These are phyloP conservation scores for Coenonympha arcania DNA, from an alignment of 2,888 invertebrate genomes.

Conservation along the genomic window DNA sequence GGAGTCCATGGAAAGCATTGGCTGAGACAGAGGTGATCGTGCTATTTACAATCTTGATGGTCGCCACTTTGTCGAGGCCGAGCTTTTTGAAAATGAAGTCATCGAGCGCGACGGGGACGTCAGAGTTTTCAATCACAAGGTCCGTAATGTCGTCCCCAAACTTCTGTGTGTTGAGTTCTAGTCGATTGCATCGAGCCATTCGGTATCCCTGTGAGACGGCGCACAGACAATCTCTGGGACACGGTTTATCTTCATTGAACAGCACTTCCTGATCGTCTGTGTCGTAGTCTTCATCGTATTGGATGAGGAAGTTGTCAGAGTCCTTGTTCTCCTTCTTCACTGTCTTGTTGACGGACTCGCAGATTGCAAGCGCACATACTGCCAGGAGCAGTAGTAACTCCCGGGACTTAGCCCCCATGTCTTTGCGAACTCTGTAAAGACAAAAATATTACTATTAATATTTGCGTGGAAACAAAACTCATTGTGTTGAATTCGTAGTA, in stretches of 20 bases:
- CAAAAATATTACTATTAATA: conserved; percentile 22
- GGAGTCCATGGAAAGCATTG: conserved; percentile 80
- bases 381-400: conserved; percentile 69
- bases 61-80: conserved; percentile 77
- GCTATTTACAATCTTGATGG: conserved; percentile 80
- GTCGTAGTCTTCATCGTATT: conserved; percentile 64
- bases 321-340: conserved; percentile 50
- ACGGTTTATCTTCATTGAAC: conserved; percentile 68
- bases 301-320: conserved; percentile 49
- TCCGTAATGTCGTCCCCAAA: conserved; percentile 80
- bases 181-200: conserved; percentile 79
- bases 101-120: conserved; percentile 74
- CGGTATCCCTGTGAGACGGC: conserved; percentile 75
- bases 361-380: conserved; percentile 58
- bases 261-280: conserved; percentile 67
- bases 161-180: conserved; percentile 78
- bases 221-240: conserved; percentile 78
- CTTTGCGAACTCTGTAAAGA: conserved; percentile 68
- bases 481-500: not conserved
- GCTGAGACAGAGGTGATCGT: conserved; percentile 78
- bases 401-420: conserved; percentile 69
- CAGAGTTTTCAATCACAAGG: conserved; percentile 77
- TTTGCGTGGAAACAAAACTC: not conserved
- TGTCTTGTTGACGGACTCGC: conserved; percentile 55
- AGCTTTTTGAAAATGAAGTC: conserved; percentile 76